These are phyloP conservation scores for Vidua chalybeata DNA, from an alignment of 2,113 vertebrate genomes.

Conservation along the genomic window DNA sequence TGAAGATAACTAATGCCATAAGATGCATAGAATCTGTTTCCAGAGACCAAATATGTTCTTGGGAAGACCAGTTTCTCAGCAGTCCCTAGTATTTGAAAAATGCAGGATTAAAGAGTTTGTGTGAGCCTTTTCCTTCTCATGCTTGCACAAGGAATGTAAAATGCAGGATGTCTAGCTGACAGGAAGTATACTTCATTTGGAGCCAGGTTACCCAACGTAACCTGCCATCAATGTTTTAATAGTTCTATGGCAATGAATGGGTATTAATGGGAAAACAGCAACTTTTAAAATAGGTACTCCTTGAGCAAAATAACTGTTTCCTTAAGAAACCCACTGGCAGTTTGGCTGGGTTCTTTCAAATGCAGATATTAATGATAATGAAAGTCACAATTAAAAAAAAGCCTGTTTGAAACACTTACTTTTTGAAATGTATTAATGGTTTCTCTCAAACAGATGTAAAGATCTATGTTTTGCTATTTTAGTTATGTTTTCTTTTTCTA, in stretches of 20 bases:
- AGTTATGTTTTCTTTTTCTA: slow-evolving; percentile 3
- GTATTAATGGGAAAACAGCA: not conserved
- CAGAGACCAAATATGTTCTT: not conserved
- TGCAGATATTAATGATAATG: not conserved
- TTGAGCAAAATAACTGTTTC: not conserved
- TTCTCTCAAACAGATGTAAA: not conserved
- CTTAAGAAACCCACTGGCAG: not conserved
- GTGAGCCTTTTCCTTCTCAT: not conserved
- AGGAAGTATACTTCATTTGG: not conserved
- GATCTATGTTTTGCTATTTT: not conserved
- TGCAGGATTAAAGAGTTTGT: not conserved
- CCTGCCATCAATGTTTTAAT: not conserved
- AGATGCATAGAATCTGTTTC: not conserved
- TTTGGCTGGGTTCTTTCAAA: not conserved
- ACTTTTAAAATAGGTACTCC: not conserved
- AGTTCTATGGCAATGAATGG: not conserved
- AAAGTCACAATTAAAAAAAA: not conserved
- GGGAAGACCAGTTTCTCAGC: not conserved
- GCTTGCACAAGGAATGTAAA: not conserved
- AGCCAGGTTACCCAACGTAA: not conserved
- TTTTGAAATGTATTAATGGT: not conserved
- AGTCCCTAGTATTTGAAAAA: not conserved
- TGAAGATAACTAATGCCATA: not conserved
- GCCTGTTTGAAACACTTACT: not conserved
- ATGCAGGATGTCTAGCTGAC: not conserved